These are phyloP conservation scores for Sinosuthora webbiana DNA, from an alignment of 2,113 vertebrate species.

Conservation along the genomic window DNA sequence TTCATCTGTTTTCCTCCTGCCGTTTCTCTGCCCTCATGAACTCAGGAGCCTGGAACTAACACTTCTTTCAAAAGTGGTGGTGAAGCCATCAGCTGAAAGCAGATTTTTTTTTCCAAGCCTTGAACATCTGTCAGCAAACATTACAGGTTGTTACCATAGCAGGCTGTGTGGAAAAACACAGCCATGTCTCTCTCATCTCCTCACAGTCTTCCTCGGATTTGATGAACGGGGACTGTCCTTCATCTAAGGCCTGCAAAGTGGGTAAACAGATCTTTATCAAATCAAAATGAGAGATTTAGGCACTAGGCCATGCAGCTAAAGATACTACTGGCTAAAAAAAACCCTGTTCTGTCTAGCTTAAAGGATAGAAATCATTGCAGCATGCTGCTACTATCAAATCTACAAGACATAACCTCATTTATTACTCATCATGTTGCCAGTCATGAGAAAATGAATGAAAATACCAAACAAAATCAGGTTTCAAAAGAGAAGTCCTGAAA, in stretches of 20 bases:
- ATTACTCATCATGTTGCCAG: neutral
- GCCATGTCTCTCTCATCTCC: neutral
- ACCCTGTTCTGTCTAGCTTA: neutral
- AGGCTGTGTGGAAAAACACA: slow-evolving; percentile 35
- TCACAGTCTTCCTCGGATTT: neutral
- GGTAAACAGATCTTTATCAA: neutral
- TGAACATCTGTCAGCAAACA: slow-evolving; percentile 50
- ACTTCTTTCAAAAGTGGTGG: slow-evolving; percentile 17
- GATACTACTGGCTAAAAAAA: neutral
- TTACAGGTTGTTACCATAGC: neutral
- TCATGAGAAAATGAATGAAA: neutral
- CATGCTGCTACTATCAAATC: neutral
- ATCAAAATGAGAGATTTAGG: neutral
- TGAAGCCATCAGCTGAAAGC: neutral
- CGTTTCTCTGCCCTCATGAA: neutral
- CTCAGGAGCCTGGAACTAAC: slow-evolving; percentile 2
- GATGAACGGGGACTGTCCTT: neutral
- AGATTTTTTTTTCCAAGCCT: neutral
- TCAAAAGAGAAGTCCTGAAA: neutral
- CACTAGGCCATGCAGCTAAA: neutral
- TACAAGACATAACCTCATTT: neutral
- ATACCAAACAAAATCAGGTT: neutral
- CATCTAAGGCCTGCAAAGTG: neutral
- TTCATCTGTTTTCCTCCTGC: neutral
- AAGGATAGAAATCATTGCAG: neutral